phyloP scores from a whole-genome alignment of 2,113 vertebrate species.

The Platichthys flesus region DNA sequence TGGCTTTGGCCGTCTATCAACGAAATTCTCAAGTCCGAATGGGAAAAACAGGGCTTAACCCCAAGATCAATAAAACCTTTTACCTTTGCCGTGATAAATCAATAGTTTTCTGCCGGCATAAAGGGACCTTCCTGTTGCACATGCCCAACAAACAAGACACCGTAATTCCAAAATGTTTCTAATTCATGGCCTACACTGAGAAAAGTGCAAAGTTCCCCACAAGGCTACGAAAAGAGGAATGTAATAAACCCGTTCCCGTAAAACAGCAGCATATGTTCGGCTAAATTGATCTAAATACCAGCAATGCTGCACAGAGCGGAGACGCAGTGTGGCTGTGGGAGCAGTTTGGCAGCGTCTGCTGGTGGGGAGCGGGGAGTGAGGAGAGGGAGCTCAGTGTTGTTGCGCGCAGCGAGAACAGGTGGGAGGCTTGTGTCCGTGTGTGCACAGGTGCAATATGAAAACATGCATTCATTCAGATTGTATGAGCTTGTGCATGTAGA shows the following conservation, averaged over 20 bases:
- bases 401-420: slow-evolving; percentile 57
- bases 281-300: slow-evolving; percentile 38
- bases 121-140: neutral
- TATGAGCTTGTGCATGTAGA: slow-evolving; percentile 36
- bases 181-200: neutral
- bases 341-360: slow-evolving; percentile 40
- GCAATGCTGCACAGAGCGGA: slow-evolving; percentile 14
- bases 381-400: slow-evolving; percentile 19
- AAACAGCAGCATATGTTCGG: slow-evolving; percentile 42
- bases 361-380: slow-evolving; percentile 13
- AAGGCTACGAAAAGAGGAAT: neutral
- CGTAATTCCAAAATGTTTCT: neutral
- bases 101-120: slow-evolving; percentile 8
- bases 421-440: slow-evolving; percentile 31
- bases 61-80: slow-evolving; percentile 40
- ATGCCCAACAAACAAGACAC: slow-evolving; percentile 6
- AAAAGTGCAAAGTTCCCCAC: neutral
- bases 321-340: slow-evolving; percentile 21
- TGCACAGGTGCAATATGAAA: slow-evolving; percentile 29
- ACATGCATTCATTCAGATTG: slow-evolving; percentile 17
- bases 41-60: slow-evolving; percentile 47
- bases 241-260: slow-evolving; percentile 12
- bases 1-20: slow-evolving; percentile 57
- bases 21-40: slow-evolving; percentile 37
- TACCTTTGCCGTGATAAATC: slow-evolving; percentile 37